Percentiles rank a stretch among this genome's conserved stretches.
Evolutionary conservation across 2,797 vertebrate species (phyloP).

Genomic region (Acestrorhynchus altus): DNA sequence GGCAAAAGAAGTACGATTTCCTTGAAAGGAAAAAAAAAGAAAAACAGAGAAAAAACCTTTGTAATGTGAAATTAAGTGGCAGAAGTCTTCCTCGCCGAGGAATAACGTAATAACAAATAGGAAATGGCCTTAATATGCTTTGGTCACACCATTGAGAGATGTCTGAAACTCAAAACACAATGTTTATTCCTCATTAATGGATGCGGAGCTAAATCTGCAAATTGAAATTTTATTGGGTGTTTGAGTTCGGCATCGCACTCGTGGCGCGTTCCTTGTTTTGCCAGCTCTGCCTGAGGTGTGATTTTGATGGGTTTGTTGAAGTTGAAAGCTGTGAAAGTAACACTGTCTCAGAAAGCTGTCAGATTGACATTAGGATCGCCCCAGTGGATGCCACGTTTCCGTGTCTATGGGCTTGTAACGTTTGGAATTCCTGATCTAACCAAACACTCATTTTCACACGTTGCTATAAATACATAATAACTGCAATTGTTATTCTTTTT

Average conservation of each 20-base stretch:
- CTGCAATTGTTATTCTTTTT: neutral
- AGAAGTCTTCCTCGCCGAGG: neutral
- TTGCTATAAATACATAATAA: neutral
- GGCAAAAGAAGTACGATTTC: neutral
- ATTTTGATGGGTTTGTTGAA: conserved; percentile 43
- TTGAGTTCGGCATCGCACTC: conserved; percentile 14
- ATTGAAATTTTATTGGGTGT: conserved; percentile 25
- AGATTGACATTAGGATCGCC: conserved; percentile 18
- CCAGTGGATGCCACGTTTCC: conserved; percentile 8
- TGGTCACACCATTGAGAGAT: neutral
- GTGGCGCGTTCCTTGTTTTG: conserved; percentile 12
- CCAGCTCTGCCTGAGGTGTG: conserved; percentile 5
- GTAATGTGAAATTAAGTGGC: neutral
- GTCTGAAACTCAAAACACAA: neutral
- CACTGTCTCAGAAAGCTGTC: conserved; percentile 37
- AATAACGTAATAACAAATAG: neutral
- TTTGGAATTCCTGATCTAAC: conserved; percentile 12
- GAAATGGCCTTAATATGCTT: neutral
- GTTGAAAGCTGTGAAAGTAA: conserved; percentile 39
- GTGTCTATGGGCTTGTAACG: neutral
- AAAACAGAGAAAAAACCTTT: too few species aligned
- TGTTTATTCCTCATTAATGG: neutral
- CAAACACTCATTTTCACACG: neutral
- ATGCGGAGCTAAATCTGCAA: conserved; percentile 10
- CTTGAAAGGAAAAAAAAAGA: neutral